Percentiles rank a stretch among this genome's conserved stretches.
phyloP scores from a whole-genome alignment of 2,888 invertebrate species.

The Noctua pronuba region DNA sequence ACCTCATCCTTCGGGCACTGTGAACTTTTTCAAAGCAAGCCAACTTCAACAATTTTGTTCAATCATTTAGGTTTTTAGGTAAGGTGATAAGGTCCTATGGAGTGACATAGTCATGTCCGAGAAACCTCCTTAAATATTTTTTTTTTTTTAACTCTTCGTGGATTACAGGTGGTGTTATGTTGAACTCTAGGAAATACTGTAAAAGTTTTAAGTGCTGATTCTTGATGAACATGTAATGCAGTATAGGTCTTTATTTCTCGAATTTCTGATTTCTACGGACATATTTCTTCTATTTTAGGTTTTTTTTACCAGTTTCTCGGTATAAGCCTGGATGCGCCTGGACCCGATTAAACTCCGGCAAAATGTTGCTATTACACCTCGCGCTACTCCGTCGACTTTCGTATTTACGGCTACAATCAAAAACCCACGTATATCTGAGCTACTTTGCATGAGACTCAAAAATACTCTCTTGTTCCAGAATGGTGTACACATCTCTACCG shows the following conservation, averaged over 20 bases:
- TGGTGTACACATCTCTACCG: constrained; percentile 80
- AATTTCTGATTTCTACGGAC: not conserved
- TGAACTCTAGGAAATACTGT: not conserved
- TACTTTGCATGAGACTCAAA: not conserved
- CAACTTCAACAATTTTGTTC: not conserved
- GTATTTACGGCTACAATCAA: not conserved
- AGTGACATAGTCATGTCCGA: not conserved
- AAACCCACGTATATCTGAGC: not conserved
- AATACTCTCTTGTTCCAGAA: constrained; percentile 78
- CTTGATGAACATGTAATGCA: not conserved
- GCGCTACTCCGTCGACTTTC: not conserved
- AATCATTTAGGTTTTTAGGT: not conserved
- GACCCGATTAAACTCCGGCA: not conserved
- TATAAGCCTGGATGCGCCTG: not conserved
- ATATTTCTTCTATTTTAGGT: not conserved
- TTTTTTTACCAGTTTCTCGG: not conserved
- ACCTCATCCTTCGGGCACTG: not conserved
- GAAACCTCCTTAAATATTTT: not conserved
- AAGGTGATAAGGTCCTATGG: not conserved
- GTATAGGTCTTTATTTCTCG: not conserved
- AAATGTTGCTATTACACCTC: not conserved
- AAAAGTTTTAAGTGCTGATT: not conserved
- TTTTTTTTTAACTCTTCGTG: not conserved
- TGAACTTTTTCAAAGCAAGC: not conserved
- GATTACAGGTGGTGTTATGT: not conserved